These are phyloP conservation scores for Chymomyza amoena DNA, from an alignment of 2,888 invertebrate species.

Conservation along the genomic window DNA sequence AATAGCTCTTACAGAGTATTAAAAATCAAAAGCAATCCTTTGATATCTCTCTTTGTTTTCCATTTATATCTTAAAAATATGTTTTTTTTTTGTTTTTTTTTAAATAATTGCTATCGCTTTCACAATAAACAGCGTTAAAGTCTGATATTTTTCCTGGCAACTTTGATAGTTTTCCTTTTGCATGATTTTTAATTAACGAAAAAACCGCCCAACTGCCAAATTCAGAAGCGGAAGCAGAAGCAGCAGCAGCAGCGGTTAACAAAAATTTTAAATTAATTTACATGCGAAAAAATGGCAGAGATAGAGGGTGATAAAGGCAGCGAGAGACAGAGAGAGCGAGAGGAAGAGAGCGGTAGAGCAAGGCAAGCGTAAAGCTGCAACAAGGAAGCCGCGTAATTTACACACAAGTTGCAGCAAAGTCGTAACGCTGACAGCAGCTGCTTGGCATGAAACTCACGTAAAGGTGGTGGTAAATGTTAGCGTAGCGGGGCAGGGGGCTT, in stretches of 20 bases:
- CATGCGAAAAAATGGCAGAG: background rate
- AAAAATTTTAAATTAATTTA: slow-evolving; percentile 63
- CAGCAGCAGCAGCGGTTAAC: slow-evolving; percentile 22
- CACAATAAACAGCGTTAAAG: background rate
- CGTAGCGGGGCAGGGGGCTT: background rate
- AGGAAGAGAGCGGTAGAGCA: background rate
- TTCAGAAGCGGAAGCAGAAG: background rate
- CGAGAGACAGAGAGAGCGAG: background rate
- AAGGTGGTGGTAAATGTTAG: slow-evolving; percentile 20
- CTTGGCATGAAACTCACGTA: slow-evolving; percentile 62
- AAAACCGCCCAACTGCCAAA: background rate
- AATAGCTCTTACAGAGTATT: too few species aligned
- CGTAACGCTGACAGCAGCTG: slow-evolving; percentile 53
- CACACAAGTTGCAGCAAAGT: slow-evolving; percentile 21
- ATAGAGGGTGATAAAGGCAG: background rate
- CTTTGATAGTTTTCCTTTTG: background rate
- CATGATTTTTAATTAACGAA: background rate
- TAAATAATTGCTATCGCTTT: background rate
- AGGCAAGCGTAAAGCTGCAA: background rate
- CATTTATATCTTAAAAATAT: too few species aligned
- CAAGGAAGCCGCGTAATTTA: slow-evolving; percentile 11
- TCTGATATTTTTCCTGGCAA: background rate
- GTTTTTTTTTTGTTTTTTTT: too few species aligned
- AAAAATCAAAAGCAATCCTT: background rate
- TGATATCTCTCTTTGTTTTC: background rate